Percentiles rank a stretch among this genome's conserved stretches.
phyloP scores from a whole-genome alignment of 2,888 invertebrate species.

The Epinotia ramella region DNA sequence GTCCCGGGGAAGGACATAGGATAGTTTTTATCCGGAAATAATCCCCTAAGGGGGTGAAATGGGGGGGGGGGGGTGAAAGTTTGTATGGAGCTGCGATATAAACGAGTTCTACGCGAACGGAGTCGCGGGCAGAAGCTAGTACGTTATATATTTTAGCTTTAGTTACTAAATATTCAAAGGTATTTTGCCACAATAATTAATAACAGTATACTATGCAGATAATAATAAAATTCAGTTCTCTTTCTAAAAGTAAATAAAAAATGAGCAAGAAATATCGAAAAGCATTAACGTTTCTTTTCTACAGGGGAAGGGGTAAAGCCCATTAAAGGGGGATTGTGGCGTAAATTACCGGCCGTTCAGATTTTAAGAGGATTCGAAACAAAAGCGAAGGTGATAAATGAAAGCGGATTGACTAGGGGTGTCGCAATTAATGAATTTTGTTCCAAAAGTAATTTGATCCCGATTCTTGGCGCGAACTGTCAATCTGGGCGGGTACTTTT shows the following conservation, averaged over 20 bases:
- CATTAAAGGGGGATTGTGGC: constrained; percentile 23
- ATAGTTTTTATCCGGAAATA: too few relatives aligned
- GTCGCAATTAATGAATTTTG: constrained; percentile 40
- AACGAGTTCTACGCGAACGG: too few relatives aligned
- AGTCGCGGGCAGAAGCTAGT: too few relatives aligned
- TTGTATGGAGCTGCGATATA: too few relatives aligned
- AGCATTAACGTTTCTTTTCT: not conserved
- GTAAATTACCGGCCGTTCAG: constrained; percentile 18
- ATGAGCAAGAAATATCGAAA: not conserved
- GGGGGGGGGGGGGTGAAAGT: too few relatives aligned
- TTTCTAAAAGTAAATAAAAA: not conserved
- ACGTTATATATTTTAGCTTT: too few relatives aligned
- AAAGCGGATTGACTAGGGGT: not conserved
- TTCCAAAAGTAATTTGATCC: constrained; percentile 38
- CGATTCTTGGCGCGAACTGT: constrained; percentile 5
- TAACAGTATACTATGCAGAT: too few relatives aligned
- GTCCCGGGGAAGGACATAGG: too few relatives aligned
- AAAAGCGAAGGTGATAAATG: constrained; percentile 35
- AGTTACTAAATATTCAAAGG: too few relatives aligned
- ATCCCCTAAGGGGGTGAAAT: too few relatives aligned
- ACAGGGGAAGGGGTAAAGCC: constrained; percentile 2
- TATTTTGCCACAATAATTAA: too few relatives aligned
- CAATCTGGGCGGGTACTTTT: constrained; percentile 21
- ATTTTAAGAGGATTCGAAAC: constrained; percentile 35
- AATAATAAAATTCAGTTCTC: too few relatives aligned